Evolutionary conservation across 1,140 invertebrate species (phyloP).

Genomic region (Anoplolepis gracilipes): DNA sequence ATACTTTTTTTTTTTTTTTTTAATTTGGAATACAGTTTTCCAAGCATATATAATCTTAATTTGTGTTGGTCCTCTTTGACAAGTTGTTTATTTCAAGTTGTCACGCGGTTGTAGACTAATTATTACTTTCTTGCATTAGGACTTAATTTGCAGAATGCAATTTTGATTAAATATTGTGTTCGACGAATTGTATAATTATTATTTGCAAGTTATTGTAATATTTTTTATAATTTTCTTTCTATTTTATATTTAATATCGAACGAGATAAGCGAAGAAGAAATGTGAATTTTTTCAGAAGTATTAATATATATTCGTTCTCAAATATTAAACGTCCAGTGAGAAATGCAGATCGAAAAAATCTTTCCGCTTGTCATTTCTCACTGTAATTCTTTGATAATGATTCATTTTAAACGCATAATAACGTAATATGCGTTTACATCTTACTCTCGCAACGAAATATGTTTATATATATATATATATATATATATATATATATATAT

Average conservation of each 20-base stretch:
- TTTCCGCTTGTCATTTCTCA: too few species aligned
- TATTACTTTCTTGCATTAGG: not conserved
- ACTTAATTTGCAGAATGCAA: not conserved
- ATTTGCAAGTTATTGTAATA: constrained; percentile 9
- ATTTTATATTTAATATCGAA: not conserved
- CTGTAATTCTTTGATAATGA: constrained; percentile 3
- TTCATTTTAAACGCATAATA: not conserved
- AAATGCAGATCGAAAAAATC: too few species aligned
- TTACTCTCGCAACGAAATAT: not conserved
- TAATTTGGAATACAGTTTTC: not conserved
- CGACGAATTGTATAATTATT: not conserved
- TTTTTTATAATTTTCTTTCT: not conserved
- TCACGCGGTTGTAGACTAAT: not conserved
- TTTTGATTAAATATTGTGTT: not conserved
- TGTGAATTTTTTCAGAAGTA: not conserved
- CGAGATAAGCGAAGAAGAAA: not conserved
- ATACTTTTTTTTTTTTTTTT: too few species aligned
- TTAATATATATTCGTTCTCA: not conserved
- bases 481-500: constrained; percentile 13
- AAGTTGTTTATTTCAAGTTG: too few species aligned
- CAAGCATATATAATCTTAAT: not conserved
- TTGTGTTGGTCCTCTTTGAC: not conserved
- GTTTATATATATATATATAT: constrained; percentile 4
- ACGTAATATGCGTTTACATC: constrained; percentile 3
- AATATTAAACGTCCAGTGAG: not conserved